These are phyloP conservation scores for Egretta garzetta DNA, from an alignment of 2,113 vertebrate species.

Conservation along the genomic window DNA sequence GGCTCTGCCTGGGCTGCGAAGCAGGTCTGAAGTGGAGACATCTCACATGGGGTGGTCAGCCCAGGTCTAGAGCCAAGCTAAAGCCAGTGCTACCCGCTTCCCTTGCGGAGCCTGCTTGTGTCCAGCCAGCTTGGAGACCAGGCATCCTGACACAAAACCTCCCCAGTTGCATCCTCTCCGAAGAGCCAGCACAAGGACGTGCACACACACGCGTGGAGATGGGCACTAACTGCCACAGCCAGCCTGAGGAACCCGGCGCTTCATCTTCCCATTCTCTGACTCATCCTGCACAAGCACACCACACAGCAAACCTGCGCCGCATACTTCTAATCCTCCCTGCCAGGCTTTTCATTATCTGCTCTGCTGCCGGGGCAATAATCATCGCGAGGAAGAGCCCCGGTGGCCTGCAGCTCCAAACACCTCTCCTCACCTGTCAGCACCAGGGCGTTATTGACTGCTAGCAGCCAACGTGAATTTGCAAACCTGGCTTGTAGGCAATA, in stretches of 20 bases:
- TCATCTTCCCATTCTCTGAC: not conserved
- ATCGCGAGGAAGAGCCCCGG: not conserved
- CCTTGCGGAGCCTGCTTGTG: not conserved
- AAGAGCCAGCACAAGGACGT: not conserved
- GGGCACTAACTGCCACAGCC: not conserved
- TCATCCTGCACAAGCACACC: not conserved
- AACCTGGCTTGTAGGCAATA: not conserved
- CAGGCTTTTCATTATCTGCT: constrained; percentile 11
- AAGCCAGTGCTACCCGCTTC: not conserved
- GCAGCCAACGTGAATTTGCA: not conserved
- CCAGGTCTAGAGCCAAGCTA: not conserved
- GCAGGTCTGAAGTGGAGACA: not conserved
- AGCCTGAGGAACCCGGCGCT: not conserved
- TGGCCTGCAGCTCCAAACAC: not conserved
- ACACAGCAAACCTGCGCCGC: not conserved
- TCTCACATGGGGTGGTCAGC: not conserved
- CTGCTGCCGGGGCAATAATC: not conserved
- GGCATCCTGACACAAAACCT: not conserved
- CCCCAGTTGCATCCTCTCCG: not conserved
- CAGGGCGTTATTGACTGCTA: not conserved
- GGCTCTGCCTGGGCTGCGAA: not conserved
- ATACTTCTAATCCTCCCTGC: not conserved
- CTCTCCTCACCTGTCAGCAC: not conserved
- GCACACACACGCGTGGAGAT: accelerated
- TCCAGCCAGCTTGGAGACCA: not conserved